Conservation (phyloP, 2,797 vertebrate genomes). For the Danio albolineatus region DNA sequence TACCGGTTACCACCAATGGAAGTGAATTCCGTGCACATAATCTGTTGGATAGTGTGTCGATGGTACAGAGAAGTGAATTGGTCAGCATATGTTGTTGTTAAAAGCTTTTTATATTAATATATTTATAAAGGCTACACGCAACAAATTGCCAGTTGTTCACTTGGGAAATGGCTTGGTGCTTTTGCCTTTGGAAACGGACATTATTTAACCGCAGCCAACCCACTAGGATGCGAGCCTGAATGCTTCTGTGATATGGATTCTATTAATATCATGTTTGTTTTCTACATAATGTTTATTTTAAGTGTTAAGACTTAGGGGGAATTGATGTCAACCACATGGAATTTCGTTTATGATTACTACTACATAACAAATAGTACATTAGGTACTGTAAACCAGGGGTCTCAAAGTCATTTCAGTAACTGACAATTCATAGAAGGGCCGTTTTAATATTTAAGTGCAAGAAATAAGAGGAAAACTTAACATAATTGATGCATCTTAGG, state of each 20-base stretch:
- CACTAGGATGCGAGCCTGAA: background rate
- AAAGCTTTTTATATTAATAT: background rate
- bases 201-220: background rate
- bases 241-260: background rate
- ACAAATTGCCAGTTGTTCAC: background rate
- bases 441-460: no score
- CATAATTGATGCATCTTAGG: no score
- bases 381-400: no score
- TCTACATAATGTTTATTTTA: no score
- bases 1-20: background rate
- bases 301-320: no score
- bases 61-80: background rate
- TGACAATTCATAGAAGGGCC: no score
- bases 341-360: no score
- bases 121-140: background rate
- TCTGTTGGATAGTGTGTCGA: background rate
- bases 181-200: background rate
- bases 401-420: no score
- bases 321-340: no score
- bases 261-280: background rate
- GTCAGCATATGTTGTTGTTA: background rate
- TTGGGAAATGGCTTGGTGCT: background rate
- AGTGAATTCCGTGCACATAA: background rate
- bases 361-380: no score
- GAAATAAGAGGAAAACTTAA: no score